Base-by-base conservation (phyloP, 2,797 vertebrate species). In the Cyclopterus lumpus region DNA sequence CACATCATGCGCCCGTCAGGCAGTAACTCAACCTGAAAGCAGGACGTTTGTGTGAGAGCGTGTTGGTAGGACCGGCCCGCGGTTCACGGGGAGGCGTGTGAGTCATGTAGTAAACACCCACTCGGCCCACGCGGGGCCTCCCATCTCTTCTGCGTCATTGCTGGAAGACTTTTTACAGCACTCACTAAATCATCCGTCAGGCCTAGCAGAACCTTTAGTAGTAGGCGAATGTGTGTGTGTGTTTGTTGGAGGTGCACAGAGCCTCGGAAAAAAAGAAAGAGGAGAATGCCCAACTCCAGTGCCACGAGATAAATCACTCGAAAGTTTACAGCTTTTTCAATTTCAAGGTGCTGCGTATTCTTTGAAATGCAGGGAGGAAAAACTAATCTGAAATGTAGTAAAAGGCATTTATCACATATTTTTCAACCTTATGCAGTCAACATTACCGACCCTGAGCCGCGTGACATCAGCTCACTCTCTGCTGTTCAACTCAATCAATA, bases 21-120 rank as follows among this genome's bases (percentile, higher is more conserved):
- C 80, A 49, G 22, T 83, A 86, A 82, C 71, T 80, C 68, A 30
- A 49, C 67, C 80, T 75, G 66, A 87, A 90, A 82, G 79, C 65
- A 34, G 67, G 67, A 62, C 82, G 82, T 84, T 78, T 79, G 84
- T 81, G 63, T 71, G 22, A 32, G 67, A 65, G 66, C 5, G 54
- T 73, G 72, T 82, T 81, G 70, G 78, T 71, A 9, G 3, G 62
- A 74, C 42, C 74, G 68, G 22, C 65, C 34, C 30, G 26, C 46
- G 67, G 71, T 36, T 24, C 49, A 71, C 36, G 67, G 12, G 72
- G 79, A 78, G 75, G 69, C 28, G 4, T 26, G 67, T 79, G 73
- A 89, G 49, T 87, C 79, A 79, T 83, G 81, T 69, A 79, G 65
- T 86, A 76, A 89, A 86, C 81, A 82, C 5, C 18, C 49, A 73